These are phyloP conservation scores for Deilephila porcellus DNA, from an alignment of 2,888 invertebrate genomes.

Conservation along the genomic window DNA sequence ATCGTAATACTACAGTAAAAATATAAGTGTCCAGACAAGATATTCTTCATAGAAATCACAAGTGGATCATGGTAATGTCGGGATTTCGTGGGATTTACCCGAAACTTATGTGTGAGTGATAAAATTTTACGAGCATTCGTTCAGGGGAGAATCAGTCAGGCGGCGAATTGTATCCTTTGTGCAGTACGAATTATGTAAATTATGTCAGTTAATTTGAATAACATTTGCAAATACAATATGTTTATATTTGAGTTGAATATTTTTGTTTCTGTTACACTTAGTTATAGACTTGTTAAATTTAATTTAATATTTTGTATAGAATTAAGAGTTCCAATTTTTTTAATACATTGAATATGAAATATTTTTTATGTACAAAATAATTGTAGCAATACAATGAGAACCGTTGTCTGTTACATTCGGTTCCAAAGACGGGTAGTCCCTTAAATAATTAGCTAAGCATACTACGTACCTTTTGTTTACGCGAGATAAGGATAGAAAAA, in stretches of 20 bases:
- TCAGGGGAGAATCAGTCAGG: conserved; percentile 36
- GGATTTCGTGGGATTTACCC: conserved; percentile 22
- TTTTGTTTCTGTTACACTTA: not conserved
- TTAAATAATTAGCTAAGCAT: too few species aligned
- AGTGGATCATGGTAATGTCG: conserved; percentile 19
- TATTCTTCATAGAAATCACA: conserved; percentile 11
- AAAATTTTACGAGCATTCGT: conserved; percentile 38
- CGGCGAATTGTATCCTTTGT: conserved; percentile 29
- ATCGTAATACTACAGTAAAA: too few species aligned
- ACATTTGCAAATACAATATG: not conserved
- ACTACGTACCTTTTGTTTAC: too few species aligned
- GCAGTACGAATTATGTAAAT: not conserved
- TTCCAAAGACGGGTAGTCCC: too few species aligned
- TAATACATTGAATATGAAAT: too few species aligned
- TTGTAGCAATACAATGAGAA: too few species aligned
- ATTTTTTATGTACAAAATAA: too few species aligned
- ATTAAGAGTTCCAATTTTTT: too few species aligned
- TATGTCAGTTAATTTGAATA: not conserved
- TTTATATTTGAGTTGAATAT: not conserved
- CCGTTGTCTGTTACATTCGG: too few species aligned
- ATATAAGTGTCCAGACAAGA: not conserved
- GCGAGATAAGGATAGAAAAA: too few species aligned
- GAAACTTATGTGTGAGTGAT: conserved; percentile 31
- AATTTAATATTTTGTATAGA: not conserved
- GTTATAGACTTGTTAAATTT: too few species aligned